Evolutionary conservation across 37 sponge, comb jelly and placozoan species (phyloP), one percentile per base, ranked within the genome.

Genomic region (Theonella swinhoei): DNA sequence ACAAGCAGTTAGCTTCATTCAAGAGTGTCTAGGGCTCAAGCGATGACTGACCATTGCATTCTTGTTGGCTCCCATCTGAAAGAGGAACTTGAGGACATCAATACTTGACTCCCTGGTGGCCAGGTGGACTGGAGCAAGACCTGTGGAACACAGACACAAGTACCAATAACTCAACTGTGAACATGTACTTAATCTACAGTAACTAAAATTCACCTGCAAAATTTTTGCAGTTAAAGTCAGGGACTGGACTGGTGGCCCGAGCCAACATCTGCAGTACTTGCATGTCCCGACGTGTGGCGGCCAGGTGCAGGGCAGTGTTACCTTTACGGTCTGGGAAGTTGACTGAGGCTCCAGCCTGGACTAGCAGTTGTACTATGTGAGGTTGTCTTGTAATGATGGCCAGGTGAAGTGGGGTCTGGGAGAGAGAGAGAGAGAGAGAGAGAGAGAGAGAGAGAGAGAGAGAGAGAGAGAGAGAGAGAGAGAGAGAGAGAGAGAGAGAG

Each of bases 371-470:
- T 2, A 91, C 91, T 72, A 91, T 88, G 25, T 68, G 65, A 3
- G 95, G 89, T 39, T 94, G 95, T 25, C 75, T 64, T 4, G 95
- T 94, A 79, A 94, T 94, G 62, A 94, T 88, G 39, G 95, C 95
- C 67, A 94, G 39, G 61, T 94, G 95, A 0, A 94, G 91, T 42
- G 95, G 95, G 9, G 91, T 94, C 95, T 94, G 62, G 5, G 42
- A n/a, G 24, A 43, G 38, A 24, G 68, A 14, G 61, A 2, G 39
- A 72, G 62, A 39, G 58, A 30, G 2, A 1, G 3, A 83, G 24
- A 8, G 33, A 26, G 30, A 29, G 8, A 66, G 11, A 80, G 68
- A 68, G 14, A 29, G 23, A 80, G 7, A 28, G 22, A 29, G 37
- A 14, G 8, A 43, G n/a, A 80, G 70, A 80, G 70, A 80, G 70